Evolutionary conservation across 2,888 invertebrate species (phyloP).

Genomic region (Caenorhabditis wallacei): DNA sequence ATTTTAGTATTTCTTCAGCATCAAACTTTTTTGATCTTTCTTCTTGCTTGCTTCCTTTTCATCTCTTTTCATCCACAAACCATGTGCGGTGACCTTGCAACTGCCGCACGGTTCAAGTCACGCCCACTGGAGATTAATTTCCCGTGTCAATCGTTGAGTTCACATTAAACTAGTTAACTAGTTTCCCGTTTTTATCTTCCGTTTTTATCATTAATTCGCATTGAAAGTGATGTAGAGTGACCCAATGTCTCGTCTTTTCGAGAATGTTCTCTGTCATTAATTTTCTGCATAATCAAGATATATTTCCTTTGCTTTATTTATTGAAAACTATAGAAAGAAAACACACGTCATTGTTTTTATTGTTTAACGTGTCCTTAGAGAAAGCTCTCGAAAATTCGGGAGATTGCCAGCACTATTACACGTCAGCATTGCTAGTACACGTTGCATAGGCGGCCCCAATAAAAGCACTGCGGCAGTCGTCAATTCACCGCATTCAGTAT

Average conservation of each 20-base stretch:
- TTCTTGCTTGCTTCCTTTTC: too few species aligned
- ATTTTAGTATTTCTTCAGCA: too few species aligned
- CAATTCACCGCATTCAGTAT: conserved; percentile 5
- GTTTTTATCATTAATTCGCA: not conserved
- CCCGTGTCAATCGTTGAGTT: too few species aligned
- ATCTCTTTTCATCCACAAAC: too few species aligned
- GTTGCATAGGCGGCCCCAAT: conserved; percentile 47
- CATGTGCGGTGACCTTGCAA: not conserved
- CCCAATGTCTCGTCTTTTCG: not conserved
- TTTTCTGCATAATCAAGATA: too few species aligned
- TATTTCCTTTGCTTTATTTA: too few species aligned
- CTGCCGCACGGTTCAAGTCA: not conserved
- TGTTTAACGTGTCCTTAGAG: conserved; percentile 27
- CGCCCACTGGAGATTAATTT: not conserved
- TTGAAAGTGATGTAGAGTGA: not conserved
- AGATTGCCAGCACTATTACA: conserved; percentile 37
- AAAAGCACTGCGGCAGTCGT: conserved; percentile 21
- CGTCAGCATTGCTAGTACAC: conserved; percentile 48
- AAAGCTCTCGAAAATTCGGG: conserved; percentile 32
- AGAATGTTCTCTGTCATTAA: not conserved
- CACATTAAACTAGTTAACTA: not conserved
- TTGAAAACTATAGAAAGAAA: not conserved
- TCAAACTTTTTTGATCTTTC: too few species aligned
- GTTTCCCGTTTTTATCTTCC: not conserved
- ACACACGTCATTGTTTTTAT: conserved; percentile 15